Evolutionary conservation across 2,797 vertebrate species (phyloP), one percentile per base, ranked within the genome.

Genomic region (Dallia pectoralis): DNA sequence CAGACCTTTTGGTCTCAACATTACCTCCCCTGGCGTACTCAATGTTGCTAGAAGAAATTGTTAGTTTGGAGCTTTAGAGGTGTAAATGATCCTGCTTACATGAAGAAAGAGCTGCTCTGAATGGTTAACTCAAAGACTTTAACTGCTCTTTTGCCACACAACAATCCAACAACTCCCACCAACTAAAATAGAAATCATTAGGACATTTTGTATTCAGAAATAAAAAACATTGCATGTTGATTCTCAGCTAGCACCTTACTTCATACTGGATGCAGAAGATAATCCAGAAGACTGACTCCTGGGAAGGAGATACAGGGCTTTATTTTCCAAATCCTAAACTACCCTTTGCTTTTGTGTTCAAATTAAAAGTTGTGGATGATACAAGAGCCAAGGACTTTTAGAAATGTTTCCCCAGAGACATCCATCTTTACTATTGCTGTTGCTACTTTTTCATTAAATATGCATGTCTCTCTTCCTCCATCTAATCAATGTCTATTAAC

Each of bases 401-500:
- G 16, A 40, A 75, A 67, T 29, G 44, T 51, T 74, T 70, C 68
- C 48, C 74, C 29, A 61, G 49, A n/a, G 16, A 73, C n/a, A 65
- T 14, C 73, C 61, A 74, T 77, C 67, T 82, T 77, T 25, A 62
- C 18, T 14, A 27, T 77, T 75, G 78, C 77, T 76, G 75, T 74
- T 87, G 68, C 76, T 70, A 76, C 79, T 91, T 86, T 74, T 78
- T 79, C 74, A 86, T 92, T 85, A 89, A 89, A 91, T 89, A 91
- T 90, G 86, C 84, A 89, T 87, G 75, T 78, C 79, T 79, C 73
- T 83, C 86, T 76, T 74, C 78, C 79, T 81, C 88, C 82, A 75
- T 75, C 82, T 87, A 88, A 89, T 92, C 92, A 90, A 92, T 90
- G 90, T 82, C 81, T 89, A 93, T 92, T 70, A 91, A 92, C 84